A percentile compares a stretch with the other conserved stretches of the same genome.
Conservation (phyloP, 1,140 invertebrate species). For the Zaprionus inermis region DNA sequence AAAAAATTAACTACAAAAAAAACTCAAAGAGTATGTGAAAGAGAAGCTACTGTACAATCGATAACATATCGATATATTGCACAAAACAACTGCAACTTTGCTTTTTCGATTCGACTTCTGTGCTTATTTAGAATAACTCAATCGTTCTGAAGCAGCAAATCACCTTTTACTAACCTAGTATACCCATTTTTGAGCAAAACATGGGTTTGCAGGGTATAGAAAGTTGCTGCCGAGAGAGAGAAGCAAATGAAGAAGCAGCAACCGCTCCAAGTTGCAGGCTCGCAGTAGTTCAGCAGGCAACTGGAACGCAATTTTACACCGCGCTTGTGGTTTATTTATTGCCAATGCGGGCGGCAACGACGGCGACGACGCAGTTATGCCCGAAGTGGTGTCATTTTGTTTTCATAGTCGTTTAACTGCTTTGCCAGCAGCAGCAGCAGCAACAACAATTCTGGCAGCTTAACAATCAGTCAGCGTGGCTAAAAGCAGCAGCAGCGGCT, state of each 20-base stretch:
- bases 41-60: not conserved
- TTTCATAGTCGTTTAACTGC: constrained; percentile 51
- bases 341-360: constrained; percentile 27
- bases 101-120: no score
- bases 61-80: no score
- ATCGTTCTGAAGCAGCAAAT: no score
- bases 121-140: no score
- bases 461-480: constrained; percentile 48
- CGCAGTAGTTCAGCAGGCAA: constrained; percentile 58
- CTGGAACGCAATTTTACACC: constrained; percentile 55
- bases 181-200: no score
- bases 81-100: no score
- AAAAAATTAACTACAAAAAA: no score
- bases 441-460: constrained; percentile 21
- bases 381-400: constrained; percentile 41
- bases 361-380: constrained; percentile 13
- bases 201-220: no score
- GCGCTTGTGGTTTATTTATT: constrained; percentile 49
- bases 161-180: no score
- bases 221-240: not conserved
- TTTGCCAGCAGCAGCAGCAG: constrained; percentile 35
- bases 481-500: constrained; percentile 18
- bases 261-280: constrained; percentile 32
- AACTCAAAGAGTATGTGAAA: not conserved
- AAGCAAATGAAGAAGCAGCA: constrained; percentile 7